Evolutionary conservation across 2,113 vertebrate species (phyloP).

Genomic region (Corythornis madagascariensis): DNA sequence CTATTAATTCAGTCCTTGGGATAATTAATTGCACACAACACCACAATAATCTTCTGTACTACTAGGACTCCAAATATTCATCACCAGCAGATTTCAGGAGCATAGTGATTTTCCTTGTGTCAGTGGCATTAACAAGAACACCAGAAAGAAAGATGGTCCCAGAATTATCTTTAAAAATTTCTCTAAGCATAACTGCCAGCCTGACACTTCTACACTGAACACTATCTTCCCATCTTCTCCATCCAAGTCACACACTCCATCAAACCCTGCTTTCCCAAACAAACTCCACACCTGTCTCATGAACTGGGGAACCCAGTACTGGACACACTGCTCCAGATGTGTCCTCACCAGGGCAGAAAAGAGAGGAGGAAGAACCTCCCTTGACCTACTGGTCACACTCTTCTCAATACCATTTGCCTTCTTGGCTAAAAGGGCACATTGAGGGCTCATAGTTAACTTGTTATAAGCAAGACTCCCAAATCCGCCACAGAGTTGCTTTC

Average conservation of each 20-base stretch:
- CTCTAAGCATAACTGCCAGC: background rate
- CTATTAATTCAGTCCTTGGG: background rate
- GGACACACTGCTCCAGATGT: too few relatives aligned
- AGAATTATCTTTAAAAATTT: background rate
- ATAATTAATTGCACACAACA: background rate
- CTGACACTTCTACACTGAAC: background rate
- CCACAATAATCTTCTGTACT: background rate
- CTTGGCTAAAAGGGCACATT: background rate
- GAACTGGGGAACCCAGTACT: too few relatives aligned
- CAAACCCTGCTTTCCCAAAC: background rate
- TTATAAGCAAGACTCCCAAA: background rate
- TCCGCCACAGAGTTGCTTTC: background rate
- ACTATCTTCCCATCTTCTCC: background rate
- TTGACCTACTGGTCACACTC: background rate
- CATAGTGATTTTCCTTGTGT: background rate
- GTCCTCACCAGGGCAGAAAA: too few relatives aligned
- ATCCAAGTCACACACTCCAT: background rate
- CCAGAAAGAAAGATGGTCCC: background rate
- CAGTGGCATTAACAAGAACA: background rate
- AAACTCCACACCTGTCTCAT: background rate
- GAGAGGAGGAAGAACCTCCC: too few relatives aligned
- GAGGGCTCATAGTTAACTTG: background rate
- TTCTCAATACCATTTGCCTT: background rate
- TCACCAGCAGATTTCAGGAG: background rate
- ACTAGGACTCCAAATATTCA: background rate